A percentile compares a stretch with the other conserved stretches of the same genome.
Conservation (phyloP, 64 coral and sea anemone genomes). For the Orbicella faveolata region DNA sequence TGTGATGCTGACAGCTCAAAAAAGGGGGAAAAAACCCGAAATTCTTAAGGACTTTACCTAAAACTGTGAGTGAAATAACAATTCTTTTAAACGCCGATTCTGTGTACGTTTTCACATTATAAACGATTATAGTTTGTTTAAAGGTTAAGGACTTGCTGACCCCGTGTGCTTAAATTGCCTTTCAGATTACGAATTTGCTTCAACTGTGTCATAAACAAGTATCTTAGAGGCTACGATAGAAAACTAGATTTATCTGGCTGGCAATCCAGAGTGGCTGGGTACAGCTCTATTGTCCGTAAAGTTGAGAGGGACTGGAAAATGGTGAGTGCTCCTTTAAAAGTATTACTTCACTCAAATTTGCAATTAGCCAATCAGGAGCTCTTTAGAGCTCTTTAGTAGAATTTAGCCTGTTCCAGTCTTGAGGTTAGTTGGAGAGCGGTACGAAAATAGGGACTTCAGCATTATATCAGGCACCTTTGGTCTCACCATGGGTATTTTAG, state of each 20-base stretch:
- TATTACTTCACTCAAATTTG: too few relatives aligned
- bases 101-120: too few relatives aligned
- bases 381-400: neutral
- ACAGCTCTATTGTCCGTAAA: conserved; percentile 68
- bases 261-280: conserved; percentile 45
- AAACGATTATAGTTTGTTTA: neutral
- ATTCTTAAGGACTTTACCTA: too few relatives aligned
- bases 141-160: neutral
- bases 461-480: too few relatives aligned
- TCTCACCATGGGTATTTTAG: too few relatives aligned
- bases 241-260: conserved; percentile 55
- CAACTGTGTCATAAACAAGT: conserved; percentile 68
- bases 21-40: too few relatives aligned
- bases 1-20: too few relatives aligned
- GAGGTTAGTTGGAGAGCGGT: too few relatives aligned
- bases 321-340: conserved; percentile 32
- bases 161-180: neutral
- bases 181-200: conserved; percentile 74
- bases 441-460: too few relatives aligned
- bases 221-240: conserved; percentile 59
- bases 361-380: neutral
- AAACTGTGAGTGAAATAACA: too few relatives aligned
- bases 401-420: too few relatives aligned
- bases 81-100: too few relatives aligned
- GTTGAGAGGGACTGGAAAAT: conserved; percentile 91